These are phyloP conservation scores for Gasterosteus nipponicus DNA, from an alignment of 2,113 vertebrate genomes.

Conservation along the genomic window DNA sequence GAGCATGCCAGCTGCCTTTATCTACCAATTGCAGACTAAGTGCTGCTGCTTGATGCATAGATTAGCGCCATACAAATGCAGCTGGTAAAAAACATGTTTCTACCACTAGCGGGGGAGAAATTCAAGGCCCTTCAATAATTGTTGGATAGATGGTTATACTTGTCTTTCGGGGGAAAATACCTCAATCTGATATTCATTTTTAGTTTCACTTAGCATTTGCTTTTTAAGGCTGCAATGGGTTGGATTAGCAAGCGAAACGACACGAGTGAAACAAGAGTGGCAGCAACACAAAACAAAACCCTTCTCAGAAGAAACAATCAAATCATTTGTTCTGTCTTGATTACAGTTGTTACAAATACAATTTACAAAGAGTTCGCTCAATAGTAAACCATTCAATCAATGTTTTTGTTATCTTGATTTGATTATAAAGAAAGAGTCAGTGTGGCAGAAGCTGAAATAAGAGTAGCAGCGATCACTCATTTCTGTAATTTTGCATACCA, in stretches of 20 bases:
- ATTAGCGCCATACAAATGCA: conserved; percentile 59
- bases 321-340: not conserved
- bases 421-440: not conserved
- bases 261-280: not conserved
- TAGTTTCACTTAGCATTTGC: not conserved
- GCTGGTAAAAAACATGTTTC: conserved; percentile 38
- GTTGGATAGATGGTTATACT: conserved; percentile 5
- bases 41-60: conserved; percentile 61
- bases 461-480: not conserved
- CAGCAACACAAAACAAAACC: not conserved
- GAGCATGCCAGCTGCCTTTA: conserved; percentile 67
- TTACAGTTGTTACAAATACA: not conserved
- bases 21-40: conserved; percentile 62
- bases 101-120: conserved; percentile 6
- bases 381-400: not conserved
- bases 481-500: not conserved
- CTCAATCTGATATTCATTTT: not conserved
- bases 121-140: conserved; percentile 27
- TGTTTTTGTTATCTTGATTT: not conserved
- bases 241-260: not conserved
- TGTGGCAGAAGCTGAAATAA: not conserved
- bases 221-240: not conserved
- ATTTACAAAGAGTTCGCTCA: not conserved
- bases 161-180: not conserved
- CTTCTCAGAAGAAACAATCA: not conserved